These are phyloP conservation scores for Burhinus oedicnemus DNA, from an alignment of 2,113 vertebrate genomes.

Conservation along the genomic window DNA sequence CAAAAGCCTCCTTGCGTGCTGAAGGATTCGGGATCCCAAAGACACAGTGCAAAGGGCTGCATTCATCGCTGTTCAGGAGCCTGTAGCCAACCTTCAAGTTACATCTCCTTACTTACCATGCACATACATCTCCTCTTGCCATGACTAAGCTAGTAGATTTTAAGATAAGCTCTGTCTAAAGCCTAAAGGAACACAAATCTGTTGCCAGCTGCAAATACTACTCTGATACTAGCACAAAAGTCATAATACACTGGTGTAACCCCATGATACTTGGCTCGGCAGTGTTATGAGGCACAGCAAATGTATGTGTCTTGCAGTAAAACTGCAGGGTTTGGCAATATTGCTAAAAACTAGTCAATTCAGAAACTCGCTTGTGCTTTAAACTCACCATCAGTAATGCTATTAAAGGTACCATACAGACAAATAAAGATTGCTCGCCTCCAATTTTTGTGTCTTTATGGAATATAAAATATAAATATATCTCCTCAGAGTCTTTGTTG, in stretches of 20 bases:
- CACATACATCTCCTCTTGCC: background rate
- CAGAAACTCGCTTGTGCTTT: background rate
- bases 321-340: background rate
- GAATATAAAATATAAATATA: background rate
- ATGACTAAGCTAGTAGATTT: background rate
- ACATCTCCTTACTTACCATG: background rate
- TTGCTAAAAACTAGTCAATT: background rate
- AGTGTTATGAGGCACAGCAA: background rate
- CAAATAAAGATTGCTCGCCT: background rate
- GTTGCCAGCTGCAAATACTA: background rate
- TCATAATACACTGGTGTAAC: background rate
- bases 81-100: background rate
- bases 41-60: background rate
- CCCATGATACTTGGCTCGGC: background rate
- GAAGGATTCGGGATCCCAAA: background rate
- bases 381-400: background rate
- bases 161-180: background rate
- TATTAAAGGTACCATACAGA: background rate
- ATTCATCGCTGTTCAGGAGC: background rate
- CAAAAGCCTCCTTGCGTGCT: background rate
- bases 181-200: background rate
- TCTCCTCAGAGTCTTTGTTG: no score
- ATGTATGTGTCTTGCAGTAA: background rate
- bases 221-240: background rate
- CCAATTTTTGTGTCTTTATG: background rate